phyloP scores from a whole-genome alignment of 2,797 vertebrate species.

The Coluber constrictor region DNA sequence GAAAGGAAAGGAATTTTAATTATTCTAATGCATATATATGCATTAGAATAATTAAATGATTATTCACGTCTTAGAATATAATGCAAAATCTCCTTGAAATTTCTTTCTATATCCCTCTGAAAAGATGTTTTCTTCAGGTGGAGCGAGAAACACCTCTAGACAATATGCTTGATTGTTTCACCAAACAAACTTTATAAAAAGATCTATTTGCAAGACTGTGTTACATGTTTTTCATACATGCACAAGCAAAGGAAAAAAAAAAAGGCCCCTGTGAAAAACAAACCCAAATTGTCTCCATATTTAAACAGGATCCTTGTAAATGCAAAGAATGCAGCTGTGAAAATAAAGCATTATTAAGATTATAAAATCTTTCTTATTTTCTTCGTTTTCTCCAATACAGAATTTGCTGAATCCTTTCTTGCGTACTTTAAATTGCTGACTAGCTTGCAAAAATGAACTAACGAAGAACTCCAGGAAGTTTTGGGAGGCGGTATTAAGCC shows the following conservation, averaged over 20 bases:
- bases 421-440: not conserved
- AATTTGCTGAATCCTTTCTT: conserved; percentile 20
- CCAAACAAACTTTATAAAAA: conserved; percentile 20
- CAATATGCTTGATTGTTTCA: conserved; percentile 45
- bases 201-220: conserved; percentile 44
- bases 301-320: conserved; percentile 48
- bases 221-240: not conserved
- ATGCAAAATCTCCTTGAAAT: not conserved
- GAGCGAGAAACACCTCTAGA: conserved; percentile 13
- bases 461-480: not conserved
- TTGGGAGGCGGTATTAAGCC: not conserved
- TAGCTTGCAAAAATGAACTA: conserved; percentile 7
- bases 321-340: conserved; percentile 43
- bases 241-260: not conserved
- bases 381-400: not conserved
- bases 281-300: conserved; percentile 37
- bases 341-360: not conserved
- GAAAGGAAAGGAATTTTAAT: too few species aligned
- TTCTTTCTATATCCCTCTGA: not conserved
- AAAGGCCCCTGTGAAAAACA: conserved; percentile 15
- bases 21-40: too few species aligned
- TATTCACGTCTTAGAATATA: not conserved
- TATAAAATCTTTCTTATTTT: not conserved
- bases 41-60: too few species aligned
- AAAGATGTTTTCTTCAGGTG: conserved; percentile 29